Base-by-base conservation (phyloP, 2,888 invertebrate species). In the Muschampia plurimacula region DNA sequence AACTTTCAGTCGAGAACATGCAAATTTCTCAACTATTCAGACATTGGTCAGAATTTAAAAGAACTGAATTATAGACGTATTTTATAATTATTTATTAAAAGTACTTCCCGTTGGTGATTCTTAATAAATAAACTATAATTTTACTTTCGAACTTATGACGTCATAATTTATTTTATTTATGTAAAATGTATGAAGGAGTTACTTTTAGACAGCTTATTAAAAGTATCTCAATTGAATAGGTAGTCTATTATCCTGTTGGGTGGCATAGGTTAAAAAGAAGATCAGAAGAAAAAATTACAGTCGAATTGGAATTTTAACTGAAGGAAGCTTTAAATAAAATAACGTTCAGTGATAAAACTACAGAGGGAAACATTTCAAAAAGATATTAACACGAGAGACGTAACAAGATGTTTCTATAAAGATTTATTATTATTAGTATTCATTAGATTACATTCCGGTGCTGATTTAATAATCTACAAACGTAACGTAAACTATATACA, bases 401-500 rank as follows among this genome's bases (percentile, higher is more conserved):
- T 41, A 22, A 63, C 44, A 63, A 22, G 63, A 44, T 63, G 63
- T 63, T 62, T 63, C 10, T 63, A 8, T 44, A 5, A 28, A 63
- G 63, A 63, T 63, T 63, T 63, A 63, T 44, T 44, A 44, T 63
- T n/a, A 63, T 63, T 63, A 44, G 44, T 13, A 41, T 15, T 41
- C 62, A 62, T 62, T 62, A 13, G 5, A 62, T 39, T 39, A 62
- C 13, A 62, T 62, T 62, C 62, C 2, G 39, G 62, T 36, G 28
- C 62, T 62, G 62, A 62, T 62, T 62, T 39, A 36, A 62, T 62
- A 62, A 62, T 62, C 15, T 39, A 39, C n/a, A 13, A 62, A 62
- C 62, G 39, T 39, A 55, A 46, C 10, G 55, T 55, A 55, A 55
- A 55, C 10, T 15, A 15, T 52, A 55, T 55, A 55, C 55, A 22